These are phyloP conservation scores for Ctenochaetus hawaiiensis DNA, from an alignment of 2,797 vertebrate species.

Conservation along the genomic window DNA sequence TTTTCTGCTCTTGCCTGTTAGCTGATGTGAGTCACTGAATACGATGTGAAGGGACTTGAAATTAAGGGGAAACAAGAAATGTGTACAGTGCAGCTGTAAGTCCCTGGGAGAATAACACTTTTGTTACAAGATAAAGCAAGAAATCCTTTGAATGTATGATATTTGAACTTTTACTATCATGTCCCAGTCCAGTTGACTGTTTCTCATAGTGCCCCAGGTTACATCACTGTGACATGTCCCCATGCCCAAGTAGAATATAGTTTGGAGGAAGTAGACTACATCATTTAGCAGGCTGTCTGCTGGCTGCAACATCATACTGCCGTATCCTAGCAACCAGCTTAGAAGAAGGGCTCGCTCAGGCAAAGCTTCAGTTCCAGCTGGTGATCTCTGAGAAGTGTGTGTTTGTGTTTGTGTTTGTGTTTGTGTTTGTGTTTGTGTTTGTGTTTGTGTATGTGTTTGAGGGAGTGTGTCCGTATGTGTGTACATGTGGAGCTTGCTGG, in stretches of 20 bases:
- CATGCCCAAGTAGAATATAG: slow-evolving; percentile 56
- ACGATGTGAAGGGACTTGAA: slow-evolving; percentile 1
- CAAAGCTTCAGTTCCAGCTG: slow-evolving; percentile 77
- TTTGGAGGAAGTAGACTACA: slow-evolving; percentile 73
- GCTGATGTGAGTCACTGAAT: not conserved
- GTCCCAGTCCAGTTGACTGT: slow-evolving; percentile 37
- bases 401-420: slow-evolving; percentile 19
- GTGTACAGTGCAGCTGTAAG: not conserved
- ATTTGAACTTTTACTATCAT: slow-evolving; percentile 40
- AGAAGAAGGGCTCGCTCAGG: slow-evolving; percentile 72
- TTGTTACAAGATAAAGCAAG: not conserved
- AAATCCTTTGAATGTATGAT: slow-evolving; percentile 32
- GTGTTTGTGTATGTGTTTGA: slow-evolving; percentile 24
- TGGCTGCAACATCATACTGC: slow-evolving; percentile 73
- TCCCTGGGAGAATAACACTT: slow-evolving; percentile 4
- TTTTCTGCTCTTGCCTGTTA: not conserved
- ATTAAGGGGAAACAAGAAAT: slow-evolving; percentile 12
- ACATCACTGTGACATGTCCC: slow-evolving; percentile 61
- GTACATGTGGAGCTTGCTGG: slow-evolving; percentile 44
- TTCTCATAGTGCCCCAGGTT: slow-evolving; percentile 43
- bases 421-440: slow-evolving; percentile 40
- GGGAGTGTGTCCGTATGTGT: slow-evolving; percentile 7
- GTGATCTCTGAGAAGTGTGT: slow-evolving; percentile 68
- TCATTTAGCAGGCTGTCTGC: slow-evolving; percentile 73
- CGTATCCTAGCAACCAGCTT: slow-evolving; percentile 82